phyloP scores from a whole-genome alignment of 2,797 vertebrate species.

The Ataeniobius toweri region DNA sequence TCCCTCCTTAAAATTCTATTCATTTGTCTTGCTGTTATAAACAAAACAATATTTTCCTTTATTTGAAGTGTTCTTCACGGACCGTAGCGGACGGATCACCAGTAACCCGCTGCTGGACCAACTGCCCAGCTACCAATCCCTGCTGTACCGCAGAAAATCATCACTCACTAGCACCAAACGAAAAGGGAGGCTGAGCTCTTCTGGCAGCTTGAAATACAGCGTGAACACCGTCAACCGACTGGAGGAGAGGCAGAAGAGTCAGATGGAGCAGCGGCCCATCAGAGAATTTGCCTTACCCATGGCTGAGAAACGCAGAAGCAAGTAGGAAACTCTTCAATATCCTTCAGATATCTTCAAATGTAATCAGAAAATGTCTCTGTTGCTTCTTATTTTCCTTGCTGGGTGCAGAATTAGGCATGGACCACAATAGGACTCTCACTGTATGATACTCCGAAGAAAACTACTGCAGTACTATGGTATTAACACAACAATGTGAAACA shows the following conservation, averaged over 20 bases:
- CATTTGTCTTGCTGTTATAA: background rate
- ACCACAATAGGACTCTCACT: background rate
- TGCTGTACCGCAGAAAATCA: conserved; percentile 81
- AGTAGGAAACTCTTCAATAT: conserved; percentile 68
- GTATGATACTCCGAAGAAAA: no score
- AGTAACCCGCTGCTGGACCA: conserved; percentile 88
- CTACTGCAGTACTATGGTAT: no score
- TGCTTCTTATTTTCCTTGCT: background rate
- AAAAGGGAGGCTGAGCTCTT: conserved; percentile 54
- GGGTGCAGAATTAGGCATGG: background rate
- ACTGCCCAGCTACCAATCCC: conserved; percentile 90
- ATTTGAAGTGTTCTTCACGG: conserved; percentile 73
- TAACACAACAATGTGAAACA: background rate
- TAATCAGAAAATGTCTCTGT: background rate
- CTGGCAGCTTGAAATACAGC: conserved; percentile 63
- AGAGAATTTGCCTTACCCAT: conserved; percentile 79
- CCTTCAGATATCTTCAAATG: background rate
- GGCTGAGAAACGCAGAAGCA: conserved; percentile 83
- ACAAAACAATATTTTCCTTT: background rate
- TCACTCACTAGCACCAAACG: conserved; percentile 60
- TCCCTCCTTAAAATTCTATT: background rate
- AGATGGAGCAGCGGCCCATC: conserved; percentile 50
- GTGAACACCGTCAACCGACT: conserved; percentile 32
- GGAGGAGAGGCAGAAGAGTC: conserved; percentile 54
- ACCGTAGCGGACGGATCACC: conserved; percentile 52